Conservation (phyloP, 2,797 vertebrate species). For the Macroramphosus scolopax region DNA sequence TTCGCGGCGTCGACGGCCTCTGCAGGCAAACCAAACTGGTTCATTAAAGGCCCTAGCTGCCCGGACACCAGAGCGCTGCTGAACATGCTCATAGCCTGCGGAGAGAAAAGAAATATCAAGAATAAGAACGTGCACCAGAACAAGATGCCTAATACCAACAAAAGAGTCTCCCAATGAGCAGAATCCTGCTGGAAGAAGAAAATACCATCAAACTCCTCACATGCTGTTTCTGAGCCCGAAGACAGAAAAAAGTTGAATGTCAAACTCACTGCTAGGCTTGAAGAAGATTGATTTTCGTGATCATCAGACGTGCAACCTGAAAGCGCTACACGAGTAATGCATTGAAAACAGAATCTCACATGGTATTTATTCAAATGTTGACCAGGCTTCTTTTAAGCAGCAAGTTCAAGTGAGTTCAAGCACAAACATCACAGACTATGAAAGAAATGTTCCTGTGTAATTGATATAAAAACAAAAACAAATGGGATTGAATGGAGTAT, state of each 20-base stretch:
- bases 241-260: constrained; percentile 6
- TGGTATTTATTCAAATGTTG: no score
- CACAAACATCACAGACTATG: no score
- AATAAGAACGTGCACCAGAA: no score
- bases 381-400: no score
- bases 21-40: constrained; percentile 91
- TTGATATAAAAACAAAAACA: no score
- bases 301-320: not conserved
- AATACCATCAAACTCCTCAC: not conserved
- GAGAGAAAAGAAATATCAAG: no score
- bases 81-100: constrained; percentile 98
- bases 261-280: no score
- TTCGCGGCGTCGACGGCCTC: constrained; percentile 96
- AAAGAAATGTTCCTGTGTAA: no score
- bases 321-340: not conserved
- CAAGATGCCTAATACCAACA: constrained; percentile 8
- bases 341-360: no score
- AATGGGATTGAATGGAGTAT: no score
- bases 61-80: constrained; percentile 95
- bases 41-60: constrained; percentile 96
- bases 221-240: not conserved
- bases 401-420: no score
- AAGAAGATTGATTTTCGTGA: not conserved
- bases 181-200: not conserved
- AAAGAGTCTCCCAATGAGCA: not conserved